Conservation (phyloP, 2,113 vertebrate species). For the Clarias batrachus region DNA sequence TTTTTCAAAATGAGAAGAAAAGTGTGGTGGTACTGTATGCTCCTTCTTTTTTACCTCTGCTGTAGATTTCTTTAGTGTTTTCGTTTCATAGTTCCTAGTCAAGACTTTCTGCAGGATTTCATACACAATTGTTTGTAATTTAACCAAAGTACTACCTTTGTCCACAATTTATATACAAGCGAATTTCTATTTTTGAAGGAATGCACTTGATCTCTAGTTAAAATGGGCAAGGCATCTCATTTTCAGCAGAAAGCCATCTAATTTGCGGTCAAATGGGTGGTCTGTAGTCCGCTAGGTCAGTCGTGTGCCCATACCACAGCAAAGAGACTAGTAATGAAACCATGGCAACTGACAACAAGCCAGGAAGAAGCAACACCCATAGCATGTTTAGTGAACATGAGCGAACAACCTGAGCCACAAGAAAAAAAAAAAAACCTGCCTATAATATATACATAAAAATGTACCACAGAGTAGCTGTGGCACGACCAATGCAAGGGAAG, state of each 20-base stretch:
- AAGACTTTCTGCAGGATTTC: not conserved
- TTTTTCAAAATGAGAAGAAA: not conserved
- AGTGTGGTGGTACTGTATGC: not conserved
- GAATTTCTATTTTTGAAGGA: not conserved
- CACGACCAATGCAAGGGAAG: not conserved
- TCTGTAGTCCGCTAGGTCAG: not conserved
- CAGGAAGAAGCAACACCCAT: not conserved
- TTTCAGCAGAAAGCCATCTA: not conserved
- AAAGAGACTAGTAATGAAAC: not conserved
- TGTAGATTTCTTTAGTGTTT: not conserved
- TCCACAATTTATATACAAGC: not conserved
- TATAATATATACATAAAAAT: not conserved
- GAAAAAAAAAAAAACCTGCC: not conserved
- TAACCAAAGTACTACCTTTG: not conserved
- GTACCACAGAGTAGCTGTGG: not conserved
- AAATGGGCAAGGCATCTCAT: not conserved
- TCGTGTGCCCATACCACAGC: not conserved
- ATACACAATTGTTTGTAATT: not conserved
- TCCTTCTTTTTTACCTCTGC: not conserved
- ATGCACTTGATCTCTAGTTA: not conserved
- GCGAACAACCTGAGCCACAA: too few species aligned
- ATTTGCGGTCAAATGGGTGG: constrained; percentile 10
- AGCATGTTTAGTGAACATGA: not conserved
- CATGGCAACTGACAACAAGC: not conserved
- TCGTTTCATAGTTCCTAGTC: not conserved